Percentiles rank a stretch among this genome's conserved stretches.
Evolutionary conservation across 2,113 vertebrate species (phyloP).

Genomic region (Odobenus rosmarus): DNA sequence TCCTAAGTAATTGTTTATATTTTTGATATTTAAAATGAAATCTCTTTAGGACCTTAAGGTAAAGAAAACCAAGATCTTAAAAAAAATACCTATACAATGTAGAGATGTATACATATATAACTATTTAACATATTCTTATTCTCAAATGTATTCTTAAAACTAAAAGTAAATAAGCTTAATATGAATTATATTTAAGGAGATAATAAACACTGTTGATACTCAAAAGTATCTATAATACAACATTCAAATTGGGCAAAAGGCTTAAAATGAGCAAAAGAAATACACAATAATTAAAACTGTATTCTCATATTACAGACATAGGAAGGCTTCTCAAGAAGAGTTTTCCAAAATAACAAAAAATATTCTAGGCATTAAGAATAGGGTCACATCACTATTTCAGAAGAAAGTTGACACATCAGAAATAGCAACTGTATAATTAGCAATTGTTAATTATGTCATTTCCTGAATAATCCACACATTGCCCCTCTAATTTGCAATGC

Average conservation of each 20-base stretch:
- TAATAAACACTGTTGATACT: not conserved
- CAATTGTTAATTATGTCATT: constrained; percentile 1
- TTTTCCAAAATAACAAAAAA: not conserved
- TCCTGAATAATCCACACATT: not conserved
- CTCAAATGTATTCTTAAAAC: not conserved
- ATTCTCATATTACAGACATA: not conserved
- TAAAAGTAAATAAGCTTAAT: not conserved
- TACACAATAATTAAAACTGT: not conserved
- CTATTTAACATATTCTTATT: not conserved
- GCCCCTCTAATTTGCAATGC: not conserved
- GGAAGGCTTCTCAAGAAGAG: not conserved
- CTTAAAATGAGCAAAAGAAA: not conserved
- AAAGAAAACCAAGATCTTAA: not conserved
- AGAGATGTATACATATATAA: not conserved
- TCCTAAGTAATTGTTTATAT: not conserved
- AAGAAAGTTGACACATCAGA: not conserved
- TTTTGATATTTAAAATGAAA: not conserved
- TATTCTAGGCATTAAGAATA: not conserved
- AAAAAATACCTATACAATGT: not conserved
- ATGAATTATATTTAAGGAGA: not conserved
- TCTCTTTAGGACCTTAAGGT: not conserved
- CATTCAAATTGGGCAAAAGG: not conserved
- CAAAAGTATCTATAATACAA: not conserved
- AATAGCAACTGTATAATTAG: not conserved
- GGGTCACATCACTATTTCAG: not conserved